These are phyloP conservation scores for Electrophaes corylata DNA, from an alignment of 2,888 invertebrate genomes.

Conservation along the genomic window DNA sequence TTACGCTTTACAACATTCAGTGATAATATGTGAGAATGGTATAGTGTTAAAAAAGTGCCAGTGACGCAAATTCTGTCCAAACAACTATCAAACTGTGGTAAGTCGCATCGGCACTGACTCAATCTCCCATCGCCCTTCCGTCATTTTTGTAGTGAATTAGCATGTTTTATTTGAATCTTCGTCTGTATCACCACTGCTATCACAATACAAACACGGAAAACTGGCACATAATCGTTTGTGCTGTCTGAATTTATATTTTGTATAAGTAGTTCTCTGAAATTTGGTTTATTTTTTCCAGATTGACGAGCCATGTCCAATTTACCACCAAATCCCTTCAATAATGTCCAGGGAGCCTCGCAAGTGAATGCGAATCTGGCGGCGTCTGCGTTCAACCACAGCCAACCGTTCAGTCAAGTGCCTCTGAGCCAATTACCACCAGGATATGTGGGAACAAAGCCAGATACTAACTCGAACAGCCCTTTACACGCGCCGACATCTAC, in stretches of 20 bases:
- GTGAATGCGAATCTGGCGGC: slow-evolving; percentile 59
- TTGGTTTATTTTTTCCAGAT: slow-evolving; percentile 66
- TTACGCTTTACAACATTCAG: slow-evolving; percentile 64
- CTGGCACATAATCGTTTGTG: slow-evolving; percentile 20
- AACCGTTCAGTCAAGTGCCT: slow-evolving; percentile 62
- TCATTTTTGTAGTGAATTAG: slow-evolving; percentile 73
- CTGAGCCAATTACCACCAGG: slow-evolving; percentile 64
- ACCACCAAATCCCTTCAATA: slow-evolving; percentile 72
- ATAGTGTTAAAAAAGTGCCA: slow-evolving; percentile 60
- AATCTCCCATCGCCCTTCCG: slow-evolving; percentile 62
- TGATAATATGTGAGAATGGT: slow-evolving; percentile 75
- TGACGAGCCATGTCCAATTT: slow-evolving; percentile 77
- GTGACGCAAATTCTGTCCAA: slow-evolving; percentile 61
- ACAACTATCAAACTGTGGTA: slow-evolving; percentile 61
- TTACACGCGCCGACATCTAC: slow-evolving; percentile 47
- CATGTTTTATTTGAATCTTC: slow-evolving; percentile 72
- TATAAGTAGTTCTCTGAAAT: slow-evolving; percentile 34
- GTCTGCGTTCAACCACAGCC: slow-evolving; percentile 55
- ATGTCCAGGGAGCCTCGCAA: slow-evolving; percentile 58
- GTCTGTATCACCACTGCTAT: slow-evolving; percentile 60
- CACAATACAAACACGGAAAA: slow-evolving; percentile 57
- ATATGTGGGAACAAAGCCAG: slow-evolving; percentile 63
- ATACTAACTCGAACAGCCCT: slow-evolving; percentile 72
- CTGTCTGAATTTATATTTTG: slow-evolving; percentile 2
- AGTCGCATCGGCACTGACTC: slow-evolving; percentile 48